Base-by-base conservation (phyloP, 1,140 invertebrate species). In the Eupeodes corollae region DNA sequence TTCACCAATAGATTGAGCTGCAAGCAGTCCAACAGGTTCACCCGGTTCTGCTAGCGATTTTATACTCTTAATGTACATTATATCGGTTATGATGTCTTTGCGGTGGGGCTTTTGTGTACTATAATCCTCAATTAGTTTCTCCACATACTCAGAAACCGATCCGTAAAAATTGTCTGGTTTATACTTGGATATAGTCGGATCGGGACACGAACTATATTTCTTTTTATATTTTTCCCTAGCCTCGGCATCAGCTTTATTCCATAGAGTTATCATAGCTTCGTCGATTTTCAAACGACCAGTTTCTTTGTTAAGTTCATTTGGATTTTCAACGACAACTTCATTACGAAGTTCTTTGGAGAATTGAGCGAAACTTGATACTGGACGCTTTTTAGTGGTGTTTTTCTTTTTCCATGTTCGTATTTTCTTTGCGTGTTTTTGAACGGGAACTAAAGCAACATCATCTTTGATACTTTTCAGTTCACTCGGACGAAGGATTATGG, bases 1-100 rank as follows among this genome's bases (percentile, higher is more conserved):
- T 73, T 99, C 97, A 49, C 95, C 95, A 55, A 99, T 87, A 9
- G 92, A 97, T 75, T 88, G 85, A 16, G 95, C 95, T 15, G 95
- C 95, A 45, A 98, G 69, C 18, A 98, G 67, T 19, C 97, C 97
- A 13, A 99, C 96, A 11, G 93, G 84, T 71, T 99, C 97, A 3
- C 97, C 97, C 2, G 95, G 90, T 14, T 82, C 77, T 40, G 82
- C 86, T 50, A 91, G 64, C 0, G 85, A 79, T 53, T 78, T 80
- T 58, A 92, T 79, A 31, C 80, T 74, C 70, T 91, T 93, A 12
- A 80, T 69, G 53, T 83, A 80, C 47, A 96, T 74, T 34, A 92
- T 71, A 45, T 88, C 79, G 13, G 73, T 67, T 10, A 75, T 71
- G 38, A 70, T 75, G 2, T 63, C 55, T 47, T 74, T 71, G 16